Conservation (phyloP, 2,888 invertebrate species). For the Acanthosepion lycidas region DNA sequence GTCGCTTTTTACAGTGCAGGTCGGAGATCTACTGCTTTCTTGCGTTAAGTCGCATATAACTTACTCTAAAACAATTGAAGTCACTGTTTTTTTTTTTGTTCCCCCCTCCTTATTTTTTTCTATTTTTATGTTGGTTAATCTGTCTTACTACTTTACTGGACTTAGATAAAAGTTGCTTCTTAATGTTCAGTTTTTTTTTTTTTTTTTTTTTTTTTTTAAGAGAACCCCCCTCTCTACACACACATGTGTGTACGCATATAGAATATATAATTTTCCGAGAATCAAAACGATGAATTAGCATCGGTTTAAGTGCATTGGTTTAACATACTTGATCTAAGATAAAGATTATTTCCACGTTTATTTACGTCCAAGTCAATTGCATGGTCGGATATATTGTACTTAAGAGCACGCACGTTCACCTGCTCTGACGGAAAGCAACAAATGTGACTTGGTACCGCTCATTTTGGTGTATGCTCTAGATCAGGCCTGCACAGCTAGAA, state of each 20-base stretch:
- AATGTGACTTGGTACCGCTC: background rate
- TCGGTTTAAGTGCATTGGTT: slow-evolving; percentile 1
- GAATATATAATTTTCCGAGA: too few relatives aligned
- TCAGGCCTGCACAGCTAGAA: too few relatives aligned
- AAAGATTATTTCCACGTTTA: background rate
- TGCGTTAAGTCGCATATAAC: background rate
- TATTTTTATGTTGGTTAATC: background rate
- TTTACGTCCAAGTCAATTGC: background rate
- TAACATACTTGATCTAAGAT: background rate
- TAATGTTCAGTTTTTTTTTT: background rate
- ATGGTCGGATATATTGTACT: background rate
- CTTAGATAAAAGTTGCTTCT: background rate
- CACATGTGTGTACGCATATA: too few relatives aligned
- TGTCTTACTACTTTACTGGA: background rate
- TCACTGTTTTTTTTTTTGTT: background rate
- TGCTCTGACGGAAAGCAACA: background rate
- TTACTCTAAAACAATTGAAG: background rate
- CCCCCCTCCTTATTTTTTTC: background rate
- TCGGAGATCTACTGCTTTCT: background rate
- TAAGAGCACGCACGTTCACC: background rate
- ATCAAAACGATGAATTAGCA: background rate
- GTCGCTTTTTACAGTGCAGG: slow-evolving; percentile 4
- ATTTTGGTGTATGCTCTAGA: background rate
- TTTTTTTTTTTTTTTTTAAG: background rate
- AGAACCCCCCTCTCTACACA: too few relatives aligned